phyloP scores from a whole-genome alignment of 2,888 invertebrate species.

The Cheiracanthium punctorium region DNA sequence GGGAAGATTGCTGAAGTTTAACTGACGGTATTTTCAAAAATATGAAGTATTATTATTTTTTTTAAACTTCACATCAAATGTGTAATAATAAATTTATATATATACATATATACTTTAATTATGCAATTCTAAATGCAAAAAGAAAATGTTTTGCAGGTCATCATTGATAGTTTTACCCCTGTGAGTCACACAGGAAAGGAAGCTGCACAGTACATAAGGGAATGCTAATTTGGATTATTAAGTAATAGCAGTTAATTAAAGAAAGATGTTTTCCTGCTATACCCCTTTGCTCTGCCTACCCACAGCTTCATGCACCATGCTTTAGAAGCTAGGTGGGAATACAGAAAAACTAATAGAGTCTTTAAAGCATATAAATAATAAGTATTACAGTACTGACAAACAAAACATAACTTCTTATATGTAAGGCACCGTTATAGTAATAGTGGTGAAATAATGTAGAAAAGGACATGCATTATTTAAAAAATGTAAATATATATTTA shows the following conservation, averaged over 20 bases:
- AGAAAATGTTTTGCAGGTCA: too few species aligned
- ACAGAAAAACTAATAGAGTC: conserved; percentile 56
- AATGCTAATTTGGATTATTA: conserved; percentile 55
- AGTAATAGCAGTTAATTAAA: conserved; percentile 60
- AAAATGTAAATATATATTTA: too few species aligned
- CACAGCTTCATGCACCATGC: conserved; percentile 72
- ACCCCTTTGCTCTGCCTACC: conserved; percentile 61
- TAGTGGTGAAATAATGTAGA: conserved; percentile 31
- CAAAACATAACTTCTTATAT: conserved; percentile 42
- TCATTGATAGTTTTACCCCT: too few species aligned
- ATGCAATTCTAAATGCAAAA: too few species aligned
- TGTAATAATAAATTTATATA: too few species aligned
- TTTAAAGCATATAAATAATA: conserved; percentile 54
- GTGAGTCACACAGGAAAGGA: conserved; percentile 24
- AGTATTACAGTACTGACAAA: background rate
- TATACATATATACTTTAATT: too few species aligned
- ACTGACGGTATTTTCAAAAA: too few species aligned
- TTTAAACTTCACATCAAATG: too few species aligned
- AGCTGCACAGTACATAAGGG: conserved; percentile 62
- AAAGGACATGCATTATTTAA: conserved; percentile 37
- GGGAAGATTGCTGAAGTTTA: too few species aligned
- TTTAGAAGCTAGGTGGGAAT: conserved; percentile 71
- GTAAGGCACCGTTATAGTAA: conserved; percentile 32
- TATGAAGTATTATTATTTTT: too few species aligned
- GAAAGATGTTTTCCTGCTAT: conserved; percentile 38